phyloP scores from a whole-genome alignment of 2,888 invertebrate species.

The Apamea anceps region DNA sequence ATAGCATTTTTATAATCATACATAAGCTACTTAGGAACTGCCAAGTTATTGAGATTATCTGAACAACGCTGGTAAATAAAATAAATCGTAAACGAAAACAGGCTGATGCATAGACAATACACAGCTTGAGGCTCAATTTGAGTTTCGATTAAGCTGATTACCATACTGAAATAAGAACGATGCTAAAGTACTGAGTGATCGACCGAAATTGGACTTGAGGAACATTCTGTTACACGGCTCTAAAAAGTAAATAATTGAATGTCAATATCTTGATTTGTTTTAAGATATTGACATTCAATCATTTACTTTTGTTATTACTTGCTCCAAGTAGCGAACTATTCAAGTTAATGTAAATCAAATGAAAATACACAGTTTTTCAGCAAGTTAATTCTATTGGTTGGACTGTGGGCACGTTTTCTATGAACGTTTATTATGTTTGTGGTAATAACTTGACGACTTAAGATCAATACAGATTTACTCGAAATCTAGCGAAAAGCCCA shows the following conservation, averaged over 20 bases:
- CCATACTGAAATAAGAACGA: neutral
- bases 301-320: constrained; percentile 10
- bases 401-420: constrained; percentile 12
- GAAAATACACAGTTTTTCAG: constrained; percentile 34
- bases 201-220: neutral
- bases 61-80: neutral
- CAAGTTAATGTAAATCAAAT: constrained; percentile 24
- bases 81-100: neutral
- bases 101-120: neutral
- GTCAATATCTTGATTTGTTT: neutral
- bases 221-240: neutral
- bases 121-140: neutral
- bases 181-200: neutral
- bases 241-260: constrained; percentile 5
- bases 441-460: constrained; percentile 3
- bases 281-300: neutral
- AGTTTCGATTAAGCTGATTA: neutral
- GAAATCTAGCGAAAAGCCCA: constrained; percentile 2
- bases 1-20: neutral
- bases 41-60: neutral
- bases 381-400: constrained; percentile 18
- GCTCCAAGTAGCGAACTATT: constrained; percentile 1
- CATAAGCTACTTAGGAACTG: too few species aligned
- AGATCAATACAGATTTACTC: constrained; percentile 12
- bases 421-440: neutral